Evolutionary conservation across 1,140 invertebrate genomes (phyloP), one percentile per base, ranked within the genome.

Genomic region (Gonioctena quinquepunctata): DNA sequence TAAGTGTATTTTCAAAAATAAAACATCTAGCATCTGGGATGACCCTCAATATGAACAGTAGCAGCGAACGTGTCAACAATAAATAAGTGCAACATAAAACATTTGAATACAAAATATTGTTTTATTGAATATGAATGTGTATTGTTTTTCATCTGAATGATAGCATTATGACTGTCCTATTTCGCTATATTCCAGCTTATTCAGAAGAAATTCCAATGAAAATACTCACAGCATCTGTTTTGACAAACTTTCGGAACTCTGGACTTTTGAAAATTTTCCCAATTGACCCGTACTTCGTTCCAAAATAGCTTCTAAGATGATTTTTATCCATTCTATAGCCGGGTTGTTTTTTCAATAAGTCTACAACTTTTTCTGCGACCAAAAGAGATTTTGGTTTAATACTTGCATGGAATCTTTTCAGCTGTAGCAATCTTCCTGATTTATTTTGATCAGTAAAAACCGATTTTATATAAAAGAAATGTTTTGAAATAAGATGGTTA

Each of bases 401-500:
- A 68, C 87, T 85, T 2, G 83, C 83, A 76, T 85, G 91, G 79
- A 91, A 92, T 67, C 88, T 81, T 4, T 85, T 80, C 22, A 92
- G 81, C 77, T 91, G 90, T 23, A 91, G 70, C 7, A 90, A 77
- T 67, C 83, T 86, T 11, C 87, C 86, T 63, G 79, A 82, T 64
- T 71, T 76, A 48, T 52, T 69, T 11, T 61, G 57, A 42, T 70
- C 68, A n/a, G 56, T 61, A 23, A 64, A 2, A 33, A 80, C 82
- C 49, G 84, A 82, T 69, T 81, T 77, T 5, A 81, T 79, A 16
- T 26, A 19, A 74, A 76, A 76, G 66, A 86, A 82, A 78, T 93
- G 91, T 77, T 92, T 91, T 2, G 84, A 88, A 13, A 93, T 88
- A 3, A 93, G 77, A 57, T 88, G 85, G 22, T 89, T 79, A 11